Conservation (phyloP, 2,113 vertebrate genomes). For the Crotalus viridis region DNA sequence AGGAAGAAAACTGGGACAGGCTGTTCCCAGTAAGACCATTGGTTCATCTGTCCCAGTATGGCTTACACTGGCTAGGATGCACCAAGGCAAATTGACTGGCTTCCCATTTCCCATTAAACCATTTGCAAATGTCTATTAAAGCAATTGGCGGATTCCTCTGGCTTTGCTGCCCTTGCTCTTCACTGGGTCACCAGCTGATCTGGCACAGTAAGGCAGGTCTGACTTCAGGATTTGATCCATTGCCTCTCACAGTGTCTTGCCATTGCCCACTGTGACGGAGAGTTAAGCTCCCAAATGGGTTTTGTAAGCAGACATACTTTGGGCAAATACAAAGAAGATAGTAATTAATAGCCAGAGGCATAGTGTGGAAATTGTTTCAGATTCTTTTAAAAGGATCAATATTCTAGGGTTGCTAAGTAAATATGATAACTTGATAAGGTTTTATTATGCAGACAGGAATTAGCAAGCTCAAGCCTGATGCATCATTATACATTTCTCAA, state of each 20-base stretch:
- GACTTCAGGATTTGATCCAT: background rate
- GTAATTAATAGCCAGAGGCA: background rate
- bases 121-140: background rate
- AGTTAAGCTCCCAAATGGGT: background rate
- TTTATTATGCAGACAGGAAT: background rate
- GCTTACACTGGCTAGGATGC: background rate
- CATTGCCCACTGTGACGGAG: background rate
- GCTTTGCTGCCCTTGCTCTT: background rate
- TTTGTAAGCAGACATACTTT: background rate
- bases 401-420: background rate
- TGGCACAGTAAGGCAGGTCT: background rate
- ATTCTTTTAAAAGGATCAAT: background rate
- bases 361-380: background rate
- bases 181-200: background rate
- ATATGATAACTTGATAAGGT: background rate
- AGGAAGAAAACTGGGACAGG: background rate
- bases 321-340: background rate
- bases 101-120: background rate
- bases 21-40: background rate
- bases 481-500: background rate
- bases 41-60: background rate
- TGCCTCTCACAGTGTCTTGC: background rate
- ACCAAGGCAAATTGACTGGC: background rate
- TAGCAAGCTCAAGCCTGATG: background rate
- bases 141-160: background rate